Evolutionary conservation across 2,888 invertebrate genomes (phyloP), one percentile per base, ranked within the genome.

Genomic region (Agapostemon virescens): DNA sequence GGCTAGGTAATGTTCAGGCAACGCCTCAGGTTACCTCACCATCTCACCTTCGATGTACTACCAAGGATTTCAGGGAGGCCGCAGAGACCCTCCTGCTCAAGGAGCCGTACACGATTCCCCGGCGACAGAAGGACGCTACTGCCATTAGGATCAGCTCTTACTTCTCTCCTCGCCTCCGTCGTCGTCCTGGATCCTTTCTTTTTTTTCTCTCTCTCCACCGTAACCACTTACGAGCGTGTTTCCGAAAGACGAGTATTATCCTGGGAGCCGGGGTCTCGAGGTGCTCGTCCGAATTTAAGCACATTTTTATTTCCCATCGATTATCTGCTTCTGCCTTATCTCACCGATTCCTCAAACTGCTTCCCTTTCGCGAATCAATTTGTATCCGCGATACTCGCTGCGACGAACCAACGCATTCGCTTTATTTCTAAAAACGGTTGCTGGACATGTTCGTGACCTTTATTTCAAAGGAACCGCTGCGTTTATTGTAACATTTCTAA

Each of bases 1-100:
- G 82, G 86, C 85, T 87, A 86, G 88, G 82, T 88, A 88, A 87
- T 84, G 88, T 85, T 87, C 86, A 84, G 86, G 82, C 87, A 87
- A 89, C 89, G 90, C 90, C 86, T 91, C 91, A 83, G 88, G 90
- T 91, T 91, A 90, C 90, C 87, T 85, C 83, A 64, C 78, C 85
- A 82, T 88, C 86, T 90, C 88, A 86, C 88, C 87, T 88, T 85
- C 87, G 86, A 84, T 86, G 86, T 84, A 88, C 90, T 90, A 88
- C 90, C 89, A 88, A 90, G 89, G 91, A 89, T 91, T 91, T 91
- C 86, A 87, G 84, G 85, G 82, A 84, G 84, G 84, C 82, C 87
- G 70, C 83, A 69, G 79, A 77, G 85, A 82, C 84, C 79, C 83
- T 80, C 74, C 85, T 84, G 85, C 80, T 86, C 82, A 84, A 88